phyloP scores from a whole-genome alignment of 2,113 vertebrate species.

The Psophia crepitans region DNA sequence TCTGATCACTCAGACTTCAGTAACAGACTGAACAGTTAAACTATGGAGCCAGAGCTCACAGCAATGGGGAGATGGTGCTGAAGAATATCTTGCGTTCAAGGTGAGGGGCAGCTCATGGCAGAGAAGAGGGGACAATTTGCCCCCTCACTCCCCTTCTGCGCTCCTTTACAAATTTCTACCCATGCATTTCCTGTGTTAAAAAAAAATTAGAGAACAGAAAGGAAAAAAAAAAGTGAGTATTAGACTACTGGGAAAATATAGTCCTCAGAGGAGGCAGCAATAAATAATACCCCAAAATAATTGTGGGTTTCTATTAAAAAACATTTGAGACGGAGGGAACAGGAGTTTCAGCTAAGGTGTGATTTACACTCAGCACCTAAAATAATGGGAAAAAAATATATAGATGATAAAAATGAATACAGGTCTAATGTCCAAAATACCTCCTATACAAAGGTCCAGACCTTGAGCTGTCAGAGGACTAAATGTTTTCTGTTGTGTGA shows the following conservation, averaged over 20 bases:
- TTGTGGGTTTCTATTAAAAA: background rate
- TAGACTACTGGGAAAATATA: background rate
- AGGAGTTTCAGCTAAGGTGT: background rate
- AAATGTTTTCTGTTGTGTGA: background rate
- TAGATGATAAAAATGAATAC: background rate
- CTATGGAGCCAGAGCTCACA: background rate
- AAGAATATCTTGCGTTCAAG: background rate
- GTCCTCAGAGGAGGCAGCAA: background rate
- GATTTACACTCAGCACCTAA: background rate
- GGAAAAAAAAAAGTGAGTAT: accelerated
- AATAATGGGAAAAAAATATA: background rate
- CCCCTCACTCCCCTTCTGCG: background rate
- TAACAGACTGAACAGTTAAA: background rate
- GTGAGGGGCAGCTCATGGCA: background rate
- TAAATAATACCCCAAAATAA: background rate
- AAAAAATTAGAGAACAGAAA: background rate
- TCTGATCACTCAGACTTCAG: background rate
- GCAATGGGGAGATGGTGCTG: background rate
- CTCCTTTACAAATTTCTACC: background rate
- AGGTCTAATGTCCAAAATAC: background rate
- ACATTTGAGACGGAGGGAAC: background rate
- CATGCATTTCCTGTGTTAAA: background rate
- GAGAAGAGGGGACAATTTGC: background rate
- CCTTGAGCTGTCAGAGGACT: background rate
- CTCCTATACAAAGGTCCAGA: background rate